Evolutionary conservation across 2,888 invertebrate species (phyloP).

Genomic region (Neocrepidodera transversa): DNA sequence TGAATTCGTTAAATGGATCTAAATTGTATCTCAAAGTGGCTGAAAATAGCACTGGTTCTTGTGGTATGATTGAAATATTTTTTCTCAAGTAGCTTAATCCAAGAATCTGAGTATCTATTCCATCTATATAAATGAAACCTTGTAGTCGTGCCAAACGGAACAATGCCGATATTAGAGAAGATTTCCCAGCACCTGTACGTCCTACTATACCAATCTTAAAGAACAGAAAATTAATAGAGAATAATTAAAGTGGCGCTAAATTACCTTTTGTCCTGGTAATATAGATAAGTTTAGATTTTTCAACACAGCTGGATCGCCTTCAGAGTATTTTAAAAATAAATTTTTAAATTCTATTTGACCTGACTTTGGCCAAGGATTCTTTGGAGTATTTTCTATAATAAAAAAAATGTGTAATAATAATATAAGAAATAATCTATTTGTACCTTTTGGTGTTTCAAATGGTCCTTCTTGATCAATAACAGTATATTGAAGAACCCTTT

Average conservation of each 20-base stretch:
- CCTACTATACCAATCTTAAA: slow-evolving; percentile 77
- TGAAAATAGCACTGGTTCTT: slow-evolving; percentile 87
- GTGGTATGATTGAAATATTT: slow-evolving; percentile 90
- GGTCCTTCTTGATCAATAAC: slow-evolving; percentile 75
- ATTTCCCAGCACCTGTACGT: slow-evolving; percentile 88
- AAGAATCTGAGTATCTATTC: slow-evolving; percentile 71
- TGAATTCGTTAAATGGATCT: slow-evolving; percentile 80
- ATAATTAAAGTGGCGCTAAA: background rate
- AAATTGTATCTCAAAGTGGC: slow-evolving; percentile 84
- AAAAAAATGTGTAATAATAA: background rate
- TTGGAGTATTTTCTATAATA: slow-evolving; percentile 41
- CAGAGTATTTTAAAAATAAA: slow-evolving; percentile 69
- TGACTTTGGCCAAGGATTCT: slow-evolving; percentile 69
- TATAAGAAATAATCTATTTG: background rate
- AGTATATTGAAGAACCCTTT: slow-evolving; percentile 78
- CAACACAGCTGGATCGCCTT: slow-evolving; percentile 70
- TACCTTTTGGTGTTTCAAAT: slow-evolving; percentile 63
- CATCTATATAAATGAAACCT: slow-evolving; percentile 80
- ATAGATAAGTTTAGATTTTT: slow-evolving; percentile 70
- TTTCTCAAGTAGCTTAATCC: slow-evolving; percentile 80
- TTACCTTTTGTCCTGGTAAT: slow-evolving; percentile 70
- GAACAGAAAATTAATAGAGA: background rate
- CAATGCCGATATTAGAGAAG: slow-evolving; percentile 81
- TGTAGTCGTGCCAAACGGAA: slow-evolving; percentile 83
- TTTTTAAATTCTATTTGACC: slow-evolving; percentile 68